Evolutionary conservation across 1,140 invertebrate genomes (phyloP).

Genomic region (Bombus terrestris): DNA sequence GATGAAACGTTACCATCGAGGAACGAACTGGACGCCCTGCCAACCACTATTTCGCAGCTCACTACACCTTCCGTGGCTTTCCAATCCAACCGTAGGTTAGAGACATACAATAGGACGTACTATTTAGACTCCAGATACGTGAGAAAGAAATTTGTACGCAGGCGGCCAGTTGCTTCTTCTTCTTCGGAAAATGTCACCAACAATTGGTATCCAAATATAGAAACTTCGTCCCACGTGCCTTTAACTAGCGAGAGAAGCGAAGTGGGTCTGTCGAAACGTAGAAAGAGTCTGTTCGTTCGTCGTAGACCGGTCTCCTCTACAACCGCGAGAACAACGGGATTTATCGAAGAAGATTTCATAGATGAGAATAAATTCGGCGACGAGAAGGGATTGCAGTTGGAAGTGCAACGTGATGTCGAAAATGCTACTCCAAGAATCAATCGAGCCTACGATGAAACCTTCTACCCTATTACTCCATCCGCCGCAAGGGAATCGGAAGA

Average conservation of each 20-base stretch:
- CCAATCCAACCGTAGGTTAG: neutral
- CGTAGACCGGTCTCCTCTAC: conserved; percentile 62
- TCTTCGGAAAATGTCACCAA: neutral
- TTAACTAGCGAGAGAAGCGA: conserved; percentile 40
- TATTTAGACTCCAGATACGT: conserved; percentile 61
- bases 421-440: conserved; percentile 31
- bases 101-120: neutral
- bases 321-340: conserved; percentile 22
- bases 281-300: conserved; percentile 72
- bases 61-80: neutral
- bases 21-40: too few relatives aligned
- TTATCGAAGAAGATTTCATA: neutral
- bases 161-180: conserved; percentile 51
- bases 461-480: neutral
- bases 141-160: conserved; percentile 72
- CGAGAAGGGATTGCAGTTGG: neutral
- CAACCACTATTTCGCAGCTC: neutral
- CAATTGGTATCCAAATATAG: neutral
- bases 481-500: conserved; percentile 31
- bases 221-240: neutral
- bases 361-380: neutral
- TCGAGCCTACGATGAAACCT: neutral
- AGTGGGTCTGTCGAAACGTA: conserved; percentile 54
- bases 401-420: conserved; percentile 1
- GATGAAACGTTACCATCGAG: conserved; percentile 4